Evolutionary conservation across 2,888 invertebrate genomes (phyloP), one percentile per base, ranked within the genome.

Genomic region (Cheilosia scutellata): DNA sequence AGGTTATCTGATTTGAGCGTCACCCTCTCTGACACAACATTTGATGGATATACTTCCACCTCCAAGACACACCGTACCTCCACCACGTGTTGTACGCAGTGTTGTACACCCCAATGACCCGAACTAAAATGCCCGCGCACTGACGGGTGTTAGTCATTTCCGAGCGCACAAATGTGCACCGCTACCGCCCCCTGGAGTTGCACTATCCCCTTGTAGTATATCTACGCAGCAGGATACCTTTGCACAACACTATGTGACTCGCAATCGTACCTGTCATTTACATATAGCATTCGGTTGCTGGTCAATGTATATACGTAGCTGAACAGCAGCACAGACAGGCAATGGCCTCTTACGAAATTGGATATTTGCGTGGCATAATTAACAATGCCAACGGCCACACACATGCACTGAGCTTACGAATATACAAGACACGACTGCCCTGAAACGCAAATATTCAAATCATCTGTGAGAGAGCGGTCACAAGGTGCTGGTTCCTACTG

Each of bases 291-390:
- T 70, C 37, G 55, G 68, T 47, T 68, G 42, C 44, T 77, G 71
- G 65, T 71, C 80, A 70, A 71, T 76, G 65, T 76, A 29, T 3
- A 5, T 29, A 7, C 2, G 20, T 63, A 49, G 65, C 70, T 33
- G 76, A 66, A 71, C 86, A 72, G 62, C 70, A 70, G 49, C 75
- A 76, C 71, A 80, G 82, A 71, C 86, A 82, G 82, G 49, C 82
- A 76, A 86, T 63, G 82, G 71, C 62, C 82, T 86, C 86, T 86
- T 82, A 86, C 82, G 76, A 86, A 86, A 86, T 86, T 86, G 82
- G 86, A 86, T 86, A 86, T 86, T 86, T 86, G 86, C 86, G 82
- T 86, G 86, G 86, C 86, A 86, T 86, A 86, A 82, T 86, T 82
- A 82, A 86, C 86, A 86, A 82, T 77, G 82, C 82, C 84, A 80